Conservation (phyloP, 2,113 vertebrate species). For the Physeter macrocephalus region DNA sequence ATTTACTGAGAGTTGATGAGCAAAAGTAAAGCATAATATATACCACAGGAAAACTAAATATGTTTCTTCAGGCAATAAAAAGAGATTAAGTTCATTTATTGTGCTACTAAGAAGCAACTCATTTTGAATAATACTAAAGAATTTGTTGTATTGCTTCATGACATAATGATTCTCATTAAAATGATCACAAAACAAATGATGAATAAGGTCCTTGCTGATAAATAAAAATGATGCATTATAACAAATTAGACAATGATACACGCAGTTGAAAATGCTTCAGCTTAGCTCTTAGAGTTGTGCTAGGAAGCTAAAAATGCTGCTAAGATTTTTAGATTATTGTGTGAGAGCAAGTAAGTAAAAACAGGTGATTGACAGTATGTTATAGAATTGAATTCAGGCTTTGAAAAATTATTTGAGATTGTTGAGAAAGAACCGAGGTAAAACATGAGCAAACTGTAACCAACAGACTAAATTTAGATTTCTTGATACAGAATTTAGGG, state of each 20-base stretch:
- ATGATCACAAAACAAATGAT: slow-evolving; percentile 2
- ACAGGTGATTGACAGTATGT: neutral
- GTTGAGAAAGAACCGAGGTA: neutral
- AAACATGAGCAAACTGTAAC: neutral
- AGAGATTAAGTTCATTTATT: neutral
- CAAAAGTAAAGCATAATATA: neutral
- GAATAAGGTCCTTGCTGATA: neutral
- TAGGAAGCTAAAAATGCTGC: neutral
- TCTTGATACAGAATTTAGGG: neutral
- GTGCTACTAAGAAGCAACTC: neutral
- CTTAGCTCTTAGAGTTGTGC: neutral
- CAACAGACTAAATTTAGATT: neutral
- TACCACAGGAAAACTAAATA: neutral
- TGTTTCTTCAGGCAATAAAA: neutral
- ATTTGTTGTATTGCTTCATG: neutral
- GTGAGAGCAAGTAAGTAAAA: neutral
- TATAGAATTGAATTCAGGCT: neutral
- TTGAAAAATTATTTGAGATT: neutral
- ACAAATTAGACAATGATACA: neutral
- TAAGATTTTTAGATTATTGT: neutral
- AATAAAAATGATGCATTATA: neutral
- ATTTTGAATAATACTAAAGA: neutral
- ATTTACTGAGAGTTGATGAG: neutral
- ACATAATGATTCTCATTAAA: neutral
- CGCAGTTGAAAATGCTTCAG: neutral